Evolutionary conservation across 2,888 invertebrate genomes (phyloP).

Genomic region (Agriotes lineatus): DNA sequence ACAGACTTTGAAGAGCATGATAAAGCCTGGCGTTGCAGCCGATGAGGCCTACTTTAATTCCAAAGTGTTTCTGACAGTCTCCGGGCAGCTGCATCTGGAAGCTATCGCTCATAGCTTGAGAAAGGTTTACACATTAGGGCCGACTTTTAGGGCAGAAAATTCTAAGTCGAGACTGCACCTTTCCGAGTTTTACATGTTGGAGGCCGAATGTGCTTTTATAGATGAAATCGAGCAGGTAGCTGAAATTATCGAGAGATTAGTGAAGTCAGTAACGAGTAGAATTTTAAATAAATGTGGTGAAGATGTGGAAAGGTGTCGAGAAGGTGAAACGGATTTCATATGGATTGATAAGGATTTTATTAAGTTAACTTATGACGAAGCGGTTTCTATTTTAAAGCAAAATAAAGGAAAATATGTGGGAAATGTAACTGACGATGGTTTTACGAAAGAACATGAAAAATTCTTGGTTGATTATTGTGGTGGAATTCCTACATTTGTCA

Average conservation of each 20-base stretch:
- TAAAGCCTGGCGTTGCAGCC: conserved; percentile 68
- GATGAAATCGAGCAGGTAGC: conserved; percentile 74
- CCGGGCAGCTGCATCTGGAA: conserved; percentile 96
- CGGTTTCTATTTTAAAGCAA: conserved; percentile 72
- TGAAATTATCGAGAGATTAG: conserved; percentile 76
- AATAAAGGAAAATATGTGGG: conserved; percentile 69
- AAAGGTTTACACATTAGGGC: conserved; percentile 92
- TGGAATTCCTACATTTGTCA: conserved; percentile 85
- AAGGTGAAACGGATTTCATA: conserved; percentile 64
- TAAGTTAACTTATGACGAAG: conserved; percentile 79
- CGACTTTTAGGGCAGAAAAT: conserved; percentile 96
- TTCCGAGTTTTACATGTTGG: conserved; percentile 98
- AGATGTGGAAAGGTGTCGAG: conserved; percentile 70
- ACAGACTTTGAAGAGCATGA: conserved; percentile 75
- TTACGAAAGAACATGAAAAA: conserved; percentile 92
- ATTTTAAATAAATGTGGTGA: conserved; percentile 72
- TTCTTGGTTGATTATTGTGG: conserved; percentile 81
- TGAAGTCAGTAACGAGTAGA: conserved; percentile 75
- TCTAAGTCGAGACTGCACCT: conserved; percentile 89
- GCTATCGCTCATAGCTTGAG: conserved; percentile 82
- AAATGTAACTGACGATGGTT: conserved; percentile 70
- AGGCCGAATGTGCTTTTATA: conserved; percentile 89
- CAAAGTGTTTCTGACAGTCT: conserved; percentile 90
- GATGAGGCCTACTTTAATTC: conserved; percentile 83
- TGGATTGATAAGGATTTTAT: conserved; percentile 76